These are phyloP conservation scores for Yasuhikotakia modesta DNA, from an alignment of 2,797 vertebrate genomes.

Conservation along the genomic window DNA sequence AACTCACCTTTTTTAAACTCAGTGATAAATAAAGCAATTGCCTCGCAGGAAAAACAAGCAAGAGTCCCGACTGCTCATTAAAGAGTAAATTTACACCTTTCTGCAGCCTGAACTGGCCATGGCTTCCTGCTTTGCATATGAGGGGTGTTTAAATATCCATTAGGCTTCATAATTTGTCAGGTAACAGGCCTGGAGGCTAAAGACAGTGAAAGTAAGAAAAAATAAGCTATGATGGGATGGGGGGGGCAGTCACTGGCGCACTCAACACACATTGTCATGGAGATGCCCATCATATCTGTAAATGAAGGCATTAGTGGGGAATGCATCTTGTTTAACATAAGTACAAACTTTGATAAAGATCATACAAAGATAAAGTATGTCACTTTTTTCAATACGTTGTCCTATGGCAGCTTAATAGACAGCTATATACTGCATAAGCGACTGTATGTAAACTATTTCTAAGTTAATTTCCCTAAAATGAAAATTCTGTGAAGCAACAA, in stretches of 20 bases:
- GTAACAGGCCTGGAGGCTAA: conserved; percentile 3
- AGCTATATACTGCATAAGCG: background rate
- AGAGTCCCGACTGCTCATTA: conserved; percentile 36
- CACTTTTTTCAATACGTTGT: background rate
- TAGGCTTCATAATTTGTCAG: conserved; percentile 46
- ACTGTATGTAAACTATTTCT: background rate
- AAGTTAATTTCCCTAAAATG: background rate
- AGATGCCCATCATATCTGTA: background rate
- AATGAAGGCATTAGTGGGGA: background rate
- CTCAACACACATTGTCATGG: conserved; percentile 19
- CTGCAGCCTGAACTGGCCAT: conserved; percentile 22
- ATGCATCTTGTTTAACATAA: conserved; percentile 1
- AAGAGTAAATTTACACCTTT: conserved; percentile 50
- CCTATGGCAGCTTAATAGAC: background rate
- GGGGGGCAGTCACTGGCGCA: background rate
- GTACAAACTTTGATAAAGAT: background rate
- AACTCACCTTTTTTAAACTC: conserved; percentile 9
- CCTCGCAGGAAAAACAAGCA: conserved; percentile 19
- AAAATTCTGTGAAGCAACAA: background rate
- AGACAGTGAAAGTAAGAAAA: background rate
- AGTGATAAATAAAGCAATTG: conserved; percentile 46
- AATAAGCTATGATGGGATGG: background rate
- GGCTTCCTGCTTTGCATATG: conserved; percentile 27
- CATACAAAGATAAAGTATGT: background rate
- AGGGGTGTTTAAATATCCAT: conserved; percentile 56